Evolutionary conservation across 2,113 vertebrate species (phyloP), one percentile per base, ranked within the genome.

Genomic region (Vulpes vulpes): DNA sequence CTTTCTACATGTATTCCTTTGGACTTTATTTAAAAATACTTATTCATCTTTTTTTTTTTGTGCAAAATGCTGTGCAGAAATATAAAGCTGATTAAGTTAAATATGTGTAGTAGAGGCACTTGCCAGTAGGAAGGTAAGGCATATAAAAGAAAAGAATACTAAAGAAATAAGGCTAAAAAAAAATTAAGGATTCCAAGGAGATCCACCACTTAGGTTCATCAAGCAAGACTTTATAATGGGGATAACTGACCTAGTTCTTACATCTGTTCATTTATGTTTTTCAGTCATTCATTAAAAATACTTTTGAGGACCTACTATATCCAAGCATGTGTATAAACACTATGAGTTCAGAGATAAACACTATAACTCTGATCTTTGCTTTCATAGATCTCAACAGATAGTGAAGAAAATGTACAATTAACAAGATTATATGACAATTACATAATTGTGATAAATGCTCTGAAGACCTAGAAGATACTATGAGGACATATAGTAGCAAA

Each of bases 11-110:
- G 27, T 71, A 65, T 92, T 91, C 19, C 20, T n/a, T 91, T 95
- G 82, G n/a, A 53, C 11, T 91, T 86, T 38, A 89, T 85, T 95
- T 87, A 22, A 88, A 88, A 64, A 89, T 80, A 96, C 51, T 90
- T 67, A 64, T 89, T 96, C 9, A 8, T 67, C 79, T 83, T 27
- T 88, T 84, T 88, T 84, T 35, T 76, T 88, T 84, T 80, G 10
- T 80, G 27, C 11, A 94, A 88, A 71, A 92, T 93, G 22, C 23
- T 38, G 60, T 60, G 9, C 90, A 71, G 23, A 69, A 80, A 60
- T 89, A 76, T 12, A 84, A 80, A 80, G 19, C 7, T 64, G 11
- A 69, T 27, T 43, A 83, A 89, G 89, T 82, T 64, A 64, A 94
- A 95, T 96, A 16, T 3, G 27, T 38, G 4, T 67, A 64, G 32